These are phyloP conservation scores for Himalopsyche kuldschensis DNA, from an alignment of 2,888 invertebrate species.

Conservation along the genomic window DNA sequence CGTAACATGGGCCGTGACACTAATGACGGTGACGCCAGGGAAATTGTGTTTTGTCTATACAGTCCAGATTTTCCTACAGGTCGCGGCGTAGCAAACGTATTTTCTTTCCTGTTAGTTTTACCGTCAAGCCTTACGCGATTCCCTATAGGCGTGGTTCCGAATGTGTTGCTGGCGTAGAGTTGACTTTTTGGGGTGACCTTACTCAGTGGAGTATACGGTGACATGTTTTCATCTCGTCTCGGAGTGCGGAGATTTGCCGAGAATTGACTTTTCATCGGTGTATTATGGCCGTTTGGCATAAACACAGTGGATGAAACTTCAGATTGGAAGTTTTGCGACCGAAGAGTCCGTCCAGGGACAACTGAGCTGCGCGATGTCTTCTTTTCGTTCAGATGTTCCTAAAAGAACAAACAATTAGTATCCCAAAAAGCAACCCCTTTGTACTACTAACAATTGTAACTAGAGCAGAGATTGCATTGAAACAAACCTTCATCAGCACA, in stretches of 20 bases:
- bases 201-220: conserved; percentile 3
- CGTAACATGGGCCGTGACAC: conserved; percentile 27
- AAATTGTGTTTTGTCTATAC: conserved; percentile 31
- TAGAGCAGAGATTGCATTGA: neutral
- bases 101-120: conserved; percentile 13
- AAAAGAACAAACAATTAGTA: conserved; percentile 42
- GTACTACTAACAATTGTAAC: neutral
- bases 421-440: neutral
- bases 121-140: conserved; percentile 8
- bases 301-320: conserved; percentile 24
- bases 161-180: conserved; percentile 45
- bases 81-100: conserved; percentile 32
- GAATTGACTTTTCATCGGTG: conserved; percentile 15
- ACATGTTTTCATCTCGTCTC: conserved; percentile 15
- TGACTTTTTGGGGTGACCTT: conserved; percentile 48
- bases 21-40: conserved; percentile 18
- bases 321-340: conserved; percentile 42
- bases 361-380: conserved; percentile 61
- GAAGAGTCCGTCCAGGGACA: conserved; percentile 46
- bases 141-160: conserved; percentile 25
- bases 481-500: too few species aligned
- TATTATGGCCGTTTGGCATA: conserved; percentile 22
- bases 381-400: conserved; percentile 57
- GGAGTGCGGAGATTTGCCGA: neutral
- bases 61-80: conserved; percentile 22